A percentile compares a stretch with the other conserved stretches of the same genome.
These are phyloP conservation scores for Falcunculus frontatus DNA, from an alignment of 2,113 vertebrate species.

Conservation along the genomic window DNA sequence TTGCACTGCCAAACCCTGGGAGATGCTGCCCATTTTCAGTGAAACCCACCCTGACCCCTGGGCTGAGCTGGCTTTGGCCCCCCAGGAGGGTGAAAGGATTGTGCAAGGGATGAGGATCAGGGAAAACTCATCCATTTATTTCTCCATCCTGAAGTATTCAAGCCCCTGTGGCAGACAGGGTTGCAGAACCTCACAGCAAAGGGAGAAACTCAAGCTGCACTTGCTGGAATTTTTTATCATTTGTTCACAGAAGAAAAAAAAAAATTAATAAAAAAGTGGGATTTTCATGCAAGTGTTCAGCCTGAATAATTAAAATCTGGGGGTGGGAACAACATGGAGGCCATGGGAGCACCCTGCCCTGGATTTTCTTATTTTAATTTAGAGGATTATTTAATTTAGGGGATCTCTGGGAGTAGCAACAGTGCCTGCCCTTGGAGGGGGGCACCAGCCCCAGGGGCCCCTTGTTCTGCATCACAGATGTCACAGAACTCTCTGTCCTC, in stretches of 20 bases:
- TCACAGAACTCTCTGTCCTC: not conserved
- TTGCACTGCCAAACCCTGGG: not conserved
- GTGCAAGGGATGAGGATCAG: not conserved
- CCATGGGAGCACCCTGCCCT: not conserved
- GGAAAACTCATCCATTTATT: not conserved
- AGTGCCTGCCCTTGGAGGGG: not conserved
- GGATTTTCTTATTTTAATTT: not conserved
- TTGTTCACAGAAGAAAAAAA: not conserved
- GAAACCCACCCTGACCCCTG: not conserved
- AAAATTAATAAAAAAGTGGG: accelerated
- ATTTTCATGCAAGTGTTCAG: not conserved
- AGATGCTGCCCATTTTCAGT: not conserved
- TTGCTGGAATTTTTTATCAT: not conserved
- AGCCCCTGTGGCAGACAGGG: not conserved
- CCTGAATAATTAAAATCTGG: not conserved
- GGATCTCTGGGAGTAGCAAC: not conserved
- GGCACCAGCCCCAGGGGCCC: accelerated
- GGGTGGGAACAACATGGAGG: not conserved
- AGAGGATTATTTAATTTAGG: not conserved
- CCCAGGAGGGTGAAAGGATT: not conserved
- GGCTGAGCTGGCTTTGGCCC: not conserved
- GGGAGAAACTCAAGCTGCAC: not conserved
- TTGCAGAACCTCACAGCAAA: not conserved
- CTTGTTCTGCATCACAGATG: not conserved
- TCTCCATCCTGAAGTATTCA: not conserved